These are phyloP conservation scores for Astatotilapia flaviijosephi DNA, from an alignment of 2,113 vertebrate genomes.

Conservation along the genomic window DNA sequence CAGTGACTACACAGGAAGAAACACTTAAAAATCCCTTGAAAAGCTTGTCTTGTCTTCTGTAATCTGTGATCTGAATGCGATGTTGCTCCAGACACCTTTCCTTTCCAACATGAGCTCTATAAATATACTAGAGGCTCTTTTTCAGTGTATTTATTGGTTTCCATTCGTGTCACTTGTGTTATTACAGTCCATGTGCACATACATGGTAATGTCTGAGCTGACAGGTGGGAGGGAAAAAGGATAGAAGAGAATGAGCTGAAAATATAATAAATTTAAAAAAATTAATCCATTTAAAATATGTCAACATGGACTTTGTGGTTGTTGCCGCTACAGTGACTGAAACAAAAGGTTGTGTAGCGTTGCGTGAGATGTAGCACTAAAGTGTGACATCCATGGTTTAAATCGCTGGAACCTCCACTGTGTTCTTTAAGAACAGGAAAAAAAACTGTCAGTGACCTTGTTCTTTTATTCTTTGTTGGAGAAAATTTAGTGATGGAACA, in stretches of 20 bases:
- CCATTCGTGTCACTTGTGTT: neutral
- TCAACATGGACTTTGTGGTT: neutral
- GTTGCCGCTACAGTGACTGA: neutral
- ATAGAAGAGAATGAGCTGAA: neutral
- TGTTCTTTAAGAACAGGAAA: neutral
- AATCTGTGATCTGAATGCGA: neutral
- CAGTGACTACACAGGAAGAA: neutral
- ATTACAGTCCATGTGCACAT: neutral
- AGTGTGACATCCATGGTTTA: neutral
- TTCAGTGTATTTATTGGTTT: neutral
- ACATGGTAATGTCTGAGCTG: neutral
- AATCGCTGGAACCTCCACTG: neutral
- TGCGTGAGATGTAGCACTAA: neutral
- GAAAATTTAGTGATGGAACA: neutral
- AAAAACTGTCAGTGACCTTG: neutral
- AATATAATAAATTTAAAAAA: accelerated
- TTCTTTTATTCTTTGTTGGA: neutral
- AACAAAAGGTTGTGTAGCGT: neutral
- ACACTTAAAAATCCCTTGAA: neutral
- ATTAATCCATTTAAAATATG: accelerated
- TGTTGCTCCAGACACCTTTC: neutral
- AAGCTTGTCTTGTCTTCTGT: neutral
- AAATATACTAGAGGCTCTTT: neutral
- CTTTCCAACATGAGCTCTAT: neutral
- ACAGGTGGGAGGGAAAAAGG: accelerated